phyloP scores from a whole-genome alignment of 1,140 invertebrate genomes.

The Drosophila asahinai region DNA sequence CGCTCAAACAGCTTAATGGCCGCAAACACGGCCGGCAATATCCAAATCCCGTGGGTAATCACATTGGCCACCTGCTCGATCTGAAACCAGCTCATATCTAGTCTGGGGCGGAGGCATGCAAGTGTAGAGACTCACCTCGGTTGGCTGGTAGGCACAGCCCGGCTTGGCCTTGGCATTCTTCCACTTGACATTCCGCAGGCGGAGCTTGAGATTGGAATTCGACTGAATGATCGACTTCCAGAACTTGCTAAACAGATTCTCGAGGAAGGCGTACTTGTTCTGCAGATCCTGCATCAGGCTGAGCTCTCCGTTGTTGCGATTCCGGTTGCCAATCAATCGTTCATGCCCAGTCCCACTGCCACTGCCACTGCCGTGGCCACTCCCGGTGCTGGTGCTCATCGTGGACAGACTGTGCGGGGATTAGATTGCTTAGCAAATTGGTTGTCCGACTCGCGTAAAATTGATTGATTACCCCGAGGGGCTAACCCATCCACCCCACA shows the following conservation, averaged over 20 bases:
- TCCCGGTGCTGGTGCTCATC: conserved; percentile 38
- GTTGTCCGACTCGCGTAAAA: conserved; percentile 31
- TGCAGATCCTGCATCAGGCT: conserved; percentile 71
- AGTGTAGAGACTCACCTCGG: conserved; percentile 83
- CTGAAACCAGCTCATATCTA: conserved; percentile 70
- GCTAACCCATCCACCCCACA: not conserved
- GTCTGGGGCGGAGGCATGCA: too few species aligned
- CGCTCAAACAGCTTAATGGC: conserved; percentile 90
- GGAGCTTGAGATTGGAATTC: conserved; percentile 66
- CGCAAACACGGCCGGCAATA: conserved; percentile 92
- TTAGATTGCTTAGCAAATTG: conserved; percentile 41
- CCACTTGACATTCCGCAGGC: conserved; percentile 83
- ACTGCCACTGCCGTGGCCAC: conserved; percentile 15
- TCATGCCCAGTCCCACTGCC: not conserved
- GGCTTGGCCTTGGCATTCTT: conserved; percentile 86
- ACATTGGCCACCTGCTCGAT: conserved; percentile 97
- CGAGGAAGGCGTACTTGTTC: conserved; percentile 76
- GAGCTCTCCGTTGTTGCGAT: conserved; percentile 13
- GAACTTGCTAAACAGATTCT: conserved; percentile 71
- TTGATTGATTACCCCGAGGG: conserved; percentile 36
- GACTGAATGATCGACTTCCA: conserved; percentile 78
- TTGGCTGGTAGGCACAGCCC: conserved; percentile 87
- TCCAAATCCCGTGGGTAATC: conserved; percentile 94
- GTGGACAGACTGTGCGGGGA: conserved; percentile 44
- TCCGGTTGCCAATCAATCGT: conserved; percentile 2